Percentiles rank a stretch among this genome's conserved stretches.
Evolutionary conservation across 2,797 vertebrate species (phyloP).

Genomic region (Netta rufina): DNA sequence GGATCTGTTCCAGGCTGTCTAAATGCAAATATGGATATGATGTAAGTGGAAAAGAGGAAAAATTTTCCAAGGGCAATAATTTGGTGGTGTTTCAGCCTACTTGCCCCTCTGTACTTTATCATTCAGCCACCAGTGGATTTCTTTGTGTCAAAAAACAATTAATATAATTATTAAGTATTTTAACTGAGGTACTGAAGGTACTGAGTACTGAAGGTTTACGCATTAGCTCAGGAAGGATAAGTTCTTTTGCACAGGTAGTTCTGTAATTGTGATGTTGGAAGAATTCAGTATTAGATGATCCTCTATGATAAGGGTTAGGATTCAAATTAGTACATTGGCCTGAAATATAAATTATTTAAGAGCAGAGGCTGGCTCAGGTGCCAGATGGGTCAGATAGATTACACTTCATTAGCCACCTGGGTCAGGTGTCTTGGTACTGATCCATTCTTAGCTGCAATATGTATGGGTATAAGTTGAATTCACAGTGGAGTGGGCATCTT

Average conservation of each 20-base stretch:
- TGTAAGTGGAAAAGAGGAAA: conserved; percentile 32
- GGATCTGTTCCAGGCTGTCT: not conserved
- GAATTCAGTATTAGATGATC: conserved; percentile 55
- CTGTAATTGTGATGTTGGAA: conserved; percentile 24
- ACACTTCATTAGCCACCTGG: not conserved
- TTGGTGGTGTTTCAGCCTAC: conserved; percentile 18
- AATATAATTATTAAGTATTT: too few relatives aligned
- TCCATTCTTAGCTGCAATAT: not conserved
- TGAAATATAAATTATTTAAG: conserved; percentile 9
- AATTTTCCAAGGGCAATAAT: conserved; percentile 33
- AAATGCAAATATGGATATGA: not conserved
- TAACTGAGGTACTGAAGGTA: too few relatives aligned
- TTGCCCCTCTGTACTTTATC: not conserved
- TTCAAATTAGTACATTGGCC: not conserved
- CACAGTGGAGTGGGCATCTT: not conserved
- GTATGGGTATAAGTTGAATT: not conserved
- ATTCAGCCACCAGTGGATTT: conserved; percentile 26
- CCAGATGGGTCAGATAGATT: not conserved
- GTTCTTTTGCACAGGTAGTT: conserved; percentile 35
- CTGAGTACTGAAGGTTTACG: conserved; percentile 14
- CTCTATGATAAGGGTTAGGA: not conserved
- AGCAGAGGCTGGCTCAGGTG: not conserved
- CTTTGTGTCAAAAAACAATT: conserved; percentile 43
- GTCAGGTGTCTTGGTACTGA: not conserved
- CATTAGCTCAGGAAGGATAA: conserved; percentile 43